Percentiles rank a stretch among this genome's conserved stretches.
Evolutionary conservation across 2,888 invertebrate genomes (phyloP).

Genomic region (Argyresthia albistria): DNA sequence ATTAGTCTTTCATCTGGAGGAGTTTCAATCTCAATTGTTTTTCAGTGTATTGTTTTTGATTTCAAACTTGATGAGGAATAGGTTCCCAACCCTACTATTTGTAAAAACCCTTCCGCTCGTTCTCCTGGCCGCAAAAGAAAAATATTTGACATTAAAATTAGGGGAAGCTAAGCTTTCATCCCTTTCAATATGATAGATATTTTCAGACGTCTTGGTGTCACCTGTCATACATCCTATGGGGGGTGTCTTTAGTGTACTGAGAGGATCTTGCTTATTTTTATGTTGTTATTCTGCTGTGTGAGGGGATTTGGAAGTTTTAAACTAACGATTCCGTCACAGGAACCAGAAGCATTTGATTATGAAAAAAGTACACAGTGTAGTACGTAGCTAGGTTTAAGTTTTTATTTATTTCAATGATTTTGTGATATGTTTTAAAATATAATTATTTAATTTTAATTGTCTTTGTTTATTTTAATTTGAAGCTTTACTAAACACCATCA

Average conservation of each 20-base stretch:
- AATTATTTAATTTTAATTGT: slow-evolving; percentile 32
- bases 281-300: background rate
- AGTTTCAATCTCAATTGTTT: background rate
- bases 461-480: slow-evolving; percentile 8
- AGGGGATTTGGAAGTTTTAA: background rate
- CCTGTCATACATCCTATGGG: no score
- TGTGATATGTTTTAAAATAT: slow-evolving; percentile 3
- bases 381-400: slow-evolving; percentile 33
- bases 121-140: no score
- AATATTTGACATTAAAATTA: no score
- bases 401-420: slow-evolving; percentile 12
- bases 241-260: no score
- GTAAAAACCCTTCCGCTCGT: no score
- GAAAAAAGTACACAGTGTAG: slow-evolving; percentile 68
- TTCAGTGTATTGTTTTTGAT: no score
- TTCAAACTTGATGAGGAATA: no score
- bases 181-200: no score
- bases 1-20: background rate
- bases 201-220: no score
- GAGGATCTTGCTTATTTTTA: background rate
- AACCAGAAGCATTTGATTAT: slow-evolving; percentile 71
- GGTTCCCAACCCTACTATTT: background rate
- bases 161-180: no score
- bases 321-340: slow-evolving; percentile 1
- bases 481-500: background rate